Evolutionary conservation across 2,113 vertebrate genomes (phyloP).

Genomic region (Platichthys flesus): DNA sequence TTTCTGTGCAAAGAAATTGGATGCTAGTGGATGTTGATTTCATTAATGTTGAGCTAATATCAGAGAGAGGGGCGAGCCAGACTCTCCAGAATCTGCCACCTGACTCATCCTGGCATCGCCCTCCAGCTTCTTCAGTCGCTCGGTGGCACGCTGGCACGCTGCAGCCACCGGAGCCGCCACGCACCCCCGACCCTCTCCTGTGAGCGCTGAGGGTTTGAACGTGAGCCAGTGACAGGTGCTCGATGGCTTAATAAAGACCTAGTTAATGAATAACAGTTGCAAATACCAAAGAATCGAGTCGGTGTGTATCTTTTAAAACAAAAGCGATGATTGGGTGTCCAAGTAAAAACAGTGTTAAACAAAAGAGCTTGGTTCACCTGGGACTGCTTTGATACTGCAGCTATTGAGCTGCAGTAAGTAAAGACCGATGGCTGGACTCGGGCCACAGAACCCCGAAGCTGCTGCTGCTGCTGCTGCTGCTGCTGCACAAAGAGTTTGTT

Average conservation of each 20-base stretch:
- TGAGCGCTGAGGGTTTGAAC: background rate
- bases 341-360: no score
- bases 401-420: no score
- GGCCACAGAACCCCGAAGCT: no score
- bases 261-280: conserved; percentile 7
- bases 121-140: no score
- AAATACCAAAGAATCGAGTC: background rate
- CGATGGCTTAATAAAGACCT: background rate
- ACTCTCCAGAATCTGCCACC: conserved; percentile 16
- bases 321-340: background rate
- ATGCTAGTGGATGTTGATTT: background rate
- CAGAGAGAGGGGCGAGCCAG: background rate
- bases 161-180: background rate
- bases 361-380: no score
- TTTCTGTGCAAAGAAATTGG: background rate
- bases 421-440: no score
- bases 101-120: conserved; percentile 9
- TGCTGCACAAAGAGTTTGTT: no score
- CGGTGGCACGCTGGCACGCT: background rate
- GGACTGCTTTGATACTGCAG: no score
- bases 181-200: background rate
- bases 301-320: background rate
- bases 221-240: conserved; percentile 2
- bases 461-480: no score
- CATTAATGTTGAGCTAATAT: background rate